These are phyloP conservation scores for Haemorhous mexicanus DNA, from an alignment of 2,113 vertebrate species.

Conservation along the genomic window DNA sequence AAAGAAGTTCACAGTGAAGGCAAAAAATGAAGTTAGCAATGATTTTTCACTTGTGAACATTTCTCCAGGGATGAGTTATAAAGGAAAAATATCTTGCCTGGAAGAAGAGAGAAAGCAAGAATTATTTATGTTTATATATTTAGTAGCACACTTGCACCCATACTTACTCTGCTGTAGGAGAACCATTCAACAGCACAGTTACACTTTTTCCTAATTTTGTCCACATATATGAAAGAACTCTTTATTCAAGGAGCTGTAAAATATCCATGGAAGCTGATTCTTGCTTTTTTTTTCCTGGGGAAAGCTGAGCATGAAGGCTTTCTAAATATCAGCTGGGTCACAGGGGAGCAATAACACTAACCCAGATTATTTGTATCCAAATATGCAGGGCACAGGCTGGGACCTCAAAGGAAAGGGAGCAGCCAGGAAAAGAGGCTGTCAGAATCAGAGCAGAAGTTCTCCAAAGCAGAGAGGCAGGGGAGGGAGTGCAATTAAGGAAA, in stretches of 20 bases:
- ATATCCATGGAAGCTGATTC: neutral
- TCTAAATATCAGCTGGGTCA: neutral
- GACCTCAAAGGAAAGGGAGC: neutral
- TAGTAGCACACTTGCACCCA: neutral
- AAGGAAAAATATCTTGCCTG: conserved; percentile 22
- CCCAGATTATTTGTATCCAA: neutral
- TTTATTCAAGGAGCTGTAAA: neutral
- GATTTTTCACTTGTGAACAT: conserved; percentile 58
- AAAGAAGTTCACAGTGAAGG: conserved; percentile 49
- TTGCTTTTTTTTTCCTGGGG: neutral
- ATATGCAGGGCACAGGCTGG: neutral
- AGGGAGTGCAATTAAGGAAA: neutral
- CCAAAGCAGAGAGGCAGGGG: neutral
- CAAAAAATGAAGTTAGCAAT: conserved; percentile 60
- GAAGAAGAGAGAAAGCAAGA: neutral
- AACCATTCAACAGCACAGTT: neutral
- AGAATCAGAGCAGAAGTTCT: neutral
- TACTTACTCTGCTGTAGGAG: neutral
- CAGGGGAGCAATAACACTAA: neutral
- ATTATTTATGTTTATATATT: conserved; percentile 17
- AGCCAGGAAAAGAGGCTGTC: neutral
- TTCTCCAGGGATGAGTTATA: conserved; percentile 57
- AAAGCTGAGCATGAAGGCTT: neutral
- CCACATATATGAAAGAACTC: neutral
- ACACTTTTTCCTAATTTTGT: neutral